Base-by-base conservation (phyloP, 2,797 vertebrate species). In the Buceros bicornis region DNA sequence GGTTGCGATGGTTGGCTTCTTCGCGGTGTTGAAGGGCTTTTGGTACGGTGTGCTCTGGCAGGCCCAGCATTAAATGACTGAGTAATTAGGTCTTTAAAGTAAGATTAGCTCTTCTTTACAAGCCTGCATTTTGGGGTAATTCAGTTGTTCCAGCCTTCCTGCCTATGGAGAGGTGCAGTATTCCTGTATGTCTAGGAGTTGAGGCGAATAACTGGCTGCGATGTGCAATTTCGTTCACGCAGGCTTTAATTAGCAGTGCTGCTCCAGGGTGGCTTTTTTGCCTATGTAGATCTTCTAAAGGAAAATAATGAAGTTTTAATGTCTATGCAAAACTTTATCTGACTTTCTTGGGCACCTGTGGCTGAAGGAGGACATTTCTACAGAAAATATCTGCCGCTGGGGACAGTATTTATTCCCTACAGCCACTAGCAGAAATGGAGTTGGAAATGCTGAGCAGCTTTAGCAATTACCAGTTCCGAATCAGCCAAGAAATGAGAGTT, bases 1-100 rank as follows among this genome's bases (percentile, higher is more conserved):
- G n/a, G 7, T 28, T 57, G 29, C 1, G 5, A 8, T 35, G 24
- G 29, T 47, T 0, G 0, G 7, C 25, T 33, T 24, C 40, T 35
- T 64, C 2, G 2, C 15, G 12, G 43, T 7, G 7, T 26, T 16
- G 42, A 48, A 71, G 16, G 25, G 17, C 13, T 56, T 61, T 60
- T 19, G 11, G 25, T 51, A 70, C 35, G 12, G 17, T 13, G 21
- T 42, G 47, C 29, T 21, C 53, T 42, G 47, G 16, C 31, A 60
- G 71, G 26, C 24, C 58, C 31, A 6, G 26, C 15, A 8, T n/a
- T 58, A 65, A 65, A 60, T 40, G 16, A 40, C 25, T 0, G 3
- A 58, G 18, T 50, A 62, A 51, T 51, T 47, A 40, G 25, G 18
- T 40, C 48, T 61, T 45, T 50, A 47, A 65, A 66, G 61, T 48